Evolutionary conservation across 2,797 vertebrate species (phyloP).

Genomic region (Onychomys leucogaster): DNA sequence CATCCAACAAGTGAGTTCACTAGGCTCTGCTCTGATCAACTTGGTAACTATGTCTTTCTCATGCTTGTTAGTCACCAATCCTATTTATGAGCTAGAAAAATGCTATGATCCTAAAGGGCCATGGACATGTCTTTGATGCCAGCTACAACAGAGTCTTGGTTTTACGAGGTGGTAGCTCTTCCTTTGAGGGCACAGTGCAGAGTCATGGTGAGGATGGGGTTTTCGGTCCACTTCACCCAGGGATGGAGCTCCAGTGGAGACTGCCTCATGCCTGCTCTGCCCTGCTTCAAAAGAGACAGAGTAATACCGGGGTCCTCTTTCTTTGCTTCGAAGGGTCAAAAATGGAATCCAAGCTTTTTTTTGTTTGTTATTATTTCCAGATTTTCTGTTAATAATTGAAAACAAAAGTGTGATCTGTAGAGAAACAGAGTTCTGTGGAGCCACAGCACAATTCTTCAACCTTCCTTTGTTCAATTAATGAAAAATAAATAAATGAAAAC

Average conservation of each 20-base stretch:
- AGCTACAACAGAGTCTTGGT: slow-evolving; percentile 65
- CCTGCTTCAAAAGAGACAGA: slow-evolving; percentile 59
- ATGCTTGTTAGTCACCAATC: slow-evolving; percentile 60
- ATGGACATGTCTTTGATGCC: slow-evolving; percentile 71
- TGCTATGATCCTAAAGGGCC: slow-evolving; percentile 66
- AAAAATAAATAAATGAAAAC: slow-evolving; percentile 6
- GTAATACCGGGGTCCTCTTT: background rate
- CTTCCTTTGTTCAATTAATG: background rate
- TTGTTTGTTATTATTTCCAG: slow-evolving; percentile 31
- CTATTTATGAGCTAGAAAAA: slow-evolving; percentile 82
- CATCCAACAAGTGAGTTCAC: background rate
- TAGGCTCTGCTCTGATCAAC: background rate
- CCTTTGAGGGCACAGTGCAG: slow-evolving; percentile 27
- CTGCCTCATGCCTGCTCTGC: background rate
- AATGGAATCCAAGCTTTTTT: slow-evolving; percentile 26
- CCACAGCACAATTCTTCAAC: background rate
- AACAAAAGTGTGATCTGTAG: slow-evolving; percentile 24
- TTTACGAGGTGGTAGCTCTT: slow-evolving; percentile 68
- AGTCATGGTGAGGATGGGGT: background rate
- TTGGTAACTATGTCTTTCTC: background rate
- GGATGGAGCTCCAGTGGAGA: slow-evolving; percentile 9
- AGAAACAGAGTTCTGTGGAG: background rate
- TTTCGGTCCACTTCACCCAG: background rate
- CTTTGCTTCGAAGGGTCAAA: slow-evolving; percentile 59
- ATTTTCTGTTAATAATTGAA: slow-evolving; percentile 34